Conservation (phyloP, 2,113 vertebrate genomes). For the Colaptes auratus region DNA sequence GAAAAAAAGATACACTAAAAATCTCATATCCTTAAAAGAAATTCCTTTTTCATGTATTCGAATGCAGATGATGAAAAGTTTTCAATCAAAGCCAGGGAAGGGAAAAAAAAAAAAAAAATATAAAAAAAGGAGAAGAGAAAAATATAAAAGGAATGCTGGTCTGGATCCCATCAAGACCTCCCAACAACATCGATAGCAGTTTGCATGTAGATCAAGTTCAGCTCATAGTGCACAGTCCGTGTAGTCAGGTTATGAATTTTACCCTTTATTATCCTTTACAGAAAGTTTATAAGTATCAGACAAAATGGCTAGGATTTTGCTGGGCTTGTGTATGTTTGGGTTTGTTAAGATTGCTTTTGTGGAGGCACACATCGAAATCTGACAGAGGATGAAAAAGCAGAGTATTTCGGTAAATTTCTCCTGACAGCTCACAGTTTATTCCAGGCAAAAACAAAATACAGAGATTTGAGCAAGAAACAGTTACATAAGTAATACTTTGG, state of each 20-base stretch:
- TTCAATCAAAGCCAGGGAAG: background rate
- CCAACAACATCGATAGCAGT: rapidly evolving
- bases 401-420: background rate
- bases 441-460: background rate
- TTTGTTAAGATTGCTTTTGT: background rate
- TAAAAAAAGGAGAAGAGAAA: background rate
- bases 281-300: background rate
- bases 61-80: background rate
- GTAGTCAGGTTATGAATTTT: background rate
- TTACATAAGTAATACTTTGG: background rate
- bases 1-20: background rate
- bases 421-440: background rate
- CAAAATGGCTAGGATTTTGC: background rate
- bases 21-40: background rate
- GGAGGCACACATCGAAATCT: background rate
- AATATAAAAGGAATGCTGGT: background rate
- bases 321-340: background rate
- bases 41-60: background rate
- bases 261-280: background rate
- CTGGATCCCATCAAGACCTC: background rate
- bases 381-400: background rate
- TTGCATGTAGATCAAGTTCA: background rate
- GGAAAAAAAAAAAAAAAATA: background rate
- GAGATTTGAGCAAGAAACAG: background rate
- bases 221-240: background rate